phyloP scores from a whole-genome alignment of 2,113 vertebrate genomes.

The Neopipo cinnamomea region DNA sequence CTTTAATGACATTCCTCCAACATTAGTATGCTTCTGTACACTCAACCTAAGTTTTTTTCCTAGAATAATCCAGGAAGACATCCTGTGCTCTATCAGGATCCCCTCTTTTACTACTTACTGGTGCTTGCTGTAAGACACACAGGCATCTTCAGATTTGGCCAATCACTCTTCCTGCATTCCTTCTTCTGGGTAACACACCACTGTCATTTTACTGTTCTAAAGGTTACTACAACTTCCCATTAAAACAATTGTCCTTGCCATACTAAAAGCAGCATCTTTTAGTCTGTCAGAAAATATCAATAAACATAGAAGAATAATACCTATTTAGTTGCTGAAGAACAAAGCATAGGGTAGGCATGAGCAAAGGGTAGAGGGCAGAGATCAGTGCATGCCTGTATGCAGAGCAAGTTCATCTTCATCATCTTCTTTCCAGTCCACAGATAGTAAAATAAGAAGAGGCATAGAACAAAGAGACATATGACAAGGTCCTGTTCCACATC shows the following conservation, averaged over 20 bases:
- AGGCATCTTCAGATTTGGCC: background rate
- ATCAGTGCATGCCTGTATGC: background rate
- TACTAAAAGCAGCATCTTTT: background rate
- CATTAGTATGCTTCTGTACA: background rate
- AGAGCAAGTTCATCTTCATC: background rate
- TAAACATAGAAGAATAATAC: background rate
- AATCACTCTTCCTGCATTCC: background rate
- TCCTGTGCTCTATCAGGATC: background rate
- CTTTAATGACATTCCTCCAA: background rate
- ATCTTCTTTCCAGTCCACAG: background rate
- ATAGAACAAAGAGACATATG: background rate
- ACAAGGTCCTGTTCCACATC: background rate
- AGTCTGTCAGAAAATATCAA: background rate
- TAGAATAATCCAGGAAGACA: background rate
- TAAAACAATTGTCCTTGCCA: background rate
- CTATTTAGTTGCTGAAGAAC: background rate
- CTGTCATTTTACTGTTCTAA: background rate
- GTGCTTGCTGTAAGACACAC: background rate
- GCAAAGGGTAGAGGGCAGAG: background rate
- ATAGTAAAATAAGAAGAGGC: background rate
- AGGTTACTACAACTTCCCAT: background rate
- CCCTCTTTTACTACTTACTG: background rate
- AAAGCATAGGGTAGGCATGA: background rate
- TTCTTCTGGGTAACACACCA: background rate
- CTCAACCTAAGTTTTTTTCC: background rate